These are phyloP conservation scores for Leptonema lineaticorne DNA, from an alignment of 1,140 invertebrate species.

Conservation along the genomic window DNA sequence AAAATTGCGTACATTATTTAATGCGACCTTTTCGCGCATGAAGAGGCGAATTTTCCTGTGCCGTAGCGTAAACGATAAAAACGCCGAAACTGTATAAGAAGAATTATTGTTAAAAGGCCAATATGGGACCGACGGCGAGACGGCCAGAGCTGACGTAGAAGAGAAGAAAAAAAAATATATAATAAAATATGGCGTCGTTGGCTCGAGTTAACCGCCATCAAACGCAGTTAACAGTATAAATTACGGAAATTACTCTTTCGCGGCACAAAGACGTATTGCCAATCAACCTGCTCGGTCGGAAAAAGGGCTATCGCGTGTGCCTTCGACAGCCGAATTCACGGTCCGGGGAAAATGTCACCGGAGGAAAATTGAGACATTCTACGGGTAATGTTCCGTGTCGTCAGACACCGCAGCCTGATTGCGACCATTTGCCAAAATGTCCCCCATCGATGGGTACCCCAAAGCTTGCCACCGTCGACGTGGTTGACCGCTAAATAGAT, in stretches of 20 bases:
- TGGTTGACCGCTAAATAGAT: no score
- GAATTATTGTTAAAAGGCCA: no score
- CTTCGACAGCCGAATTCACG: conserved; percentile 27
- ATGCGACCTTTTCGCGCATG: not conserved
- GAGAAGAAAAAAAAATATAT: not conserved
- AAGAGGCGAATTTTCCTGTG: not conserved
- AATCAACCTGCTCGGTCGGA: conserved; percentile 32
- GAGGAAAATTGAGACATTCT: conserved; percentile 37
- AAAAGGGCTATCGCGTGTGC: conserved; percentile 37
- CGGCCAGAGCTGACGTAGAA: not conserved
- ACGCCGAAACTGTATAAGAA: no score
- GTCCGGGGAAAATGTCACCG: conserved; percentile 29
- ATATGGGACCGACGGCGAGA: no score
- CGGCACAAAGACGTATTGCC: conserved; percentile 33
- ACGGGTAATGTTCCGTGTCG: conserved; percentile 32
- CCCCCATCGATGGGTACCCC: not conserved
- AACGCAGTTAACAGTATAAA: conserved; percentile 34
- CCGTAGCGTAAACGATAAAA: no score
- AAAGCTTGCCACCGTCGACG: not conserved
- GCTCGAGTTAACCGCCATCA: conserved; percentile 22
- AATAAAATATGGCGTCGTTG: not conserved
- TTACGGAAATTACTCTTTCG: conserved; percentile 35
- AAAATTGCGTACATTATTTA: no score
- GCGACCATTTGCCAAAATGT: conserved; percentile 24
- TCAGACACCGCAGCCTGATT: conserved; percentile 22